Percentiles rank a stretch among this genome's conserved stretches.
Conservation (phyloP, 2,113 vertebrate genomes). For the Amphiprion ocellaris region DNA sequence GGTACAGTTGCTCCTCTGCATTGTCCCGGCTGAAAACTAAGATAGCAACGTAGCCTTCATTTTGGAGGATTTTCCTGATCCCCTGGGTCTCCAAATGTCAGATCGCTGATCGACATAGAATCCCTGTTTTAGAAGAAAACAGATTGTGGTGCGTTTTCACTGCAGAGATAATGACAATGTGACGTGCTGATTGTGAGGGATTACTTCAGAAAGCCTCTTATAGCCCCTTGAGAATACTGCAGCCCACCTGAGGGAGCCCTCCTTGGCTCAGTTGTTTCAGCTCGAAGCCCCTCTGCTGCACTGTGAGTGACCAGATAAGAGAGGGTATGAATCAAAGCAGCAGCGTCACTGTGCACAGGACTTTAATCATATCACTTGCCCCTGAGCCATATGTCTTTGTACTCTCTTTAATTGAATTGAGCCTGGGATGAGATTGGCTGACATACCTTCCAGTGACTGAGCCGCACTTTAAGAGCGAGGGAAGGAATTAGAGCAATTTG, state of each 20-base stretch:
- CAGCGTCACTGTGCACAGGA: conserved; percentile 46
- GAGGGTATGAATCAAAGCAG: conserved; percentile 73
- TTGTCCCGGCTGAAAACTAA: conserved; percentile 67
- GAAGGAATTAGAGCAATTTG: conserved; percentile 41
- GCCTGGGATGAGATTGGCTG: conserved; percentile 74
- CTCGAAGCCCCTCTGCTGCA: not conserved
- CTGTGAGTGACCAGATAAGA: conserved; percentile 53
- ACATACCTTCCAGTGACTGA: conserved; percentile 69
- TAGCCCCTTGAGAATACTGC: conserved; percentile 26
- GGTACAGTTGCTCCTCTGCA: conserved; percentile 69
- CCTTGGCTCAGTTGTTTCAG: conserved; percentile 23
- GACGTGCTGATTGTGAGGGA: conserved; percentile 29
- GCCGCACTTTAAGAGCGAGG: conserved; percentile 35
- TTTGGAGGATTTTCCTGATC: conserved; percentile 47
- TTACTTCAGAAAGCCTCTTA: conserved; percentile 27
- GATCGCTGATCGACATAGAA: conserved; percentile 47
- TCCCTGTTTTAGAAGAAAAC: not conserved
- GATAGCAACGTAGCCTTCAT: conserved; percentile 37
- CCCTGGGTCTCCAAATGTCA: conserved; percentile 41
- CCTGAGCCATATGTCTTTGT: conserved; percentile 77
- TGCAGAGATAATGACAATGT: conserved; percentile 19
- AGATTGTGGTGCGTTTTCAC: not conserved
- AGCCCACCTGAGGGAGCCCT: conserved; percentile 28
- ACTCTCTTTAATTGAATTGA: conserved; percentile 82
- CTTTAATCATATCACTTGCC: conserved; percentile 81